Percentiles rank a stretch among this genome's conserved stretches.
Evolutionary conservation across 2,888 invertebrate species (phyloP).

Genomic region (Agonopterix subpropinquella): DNA sequence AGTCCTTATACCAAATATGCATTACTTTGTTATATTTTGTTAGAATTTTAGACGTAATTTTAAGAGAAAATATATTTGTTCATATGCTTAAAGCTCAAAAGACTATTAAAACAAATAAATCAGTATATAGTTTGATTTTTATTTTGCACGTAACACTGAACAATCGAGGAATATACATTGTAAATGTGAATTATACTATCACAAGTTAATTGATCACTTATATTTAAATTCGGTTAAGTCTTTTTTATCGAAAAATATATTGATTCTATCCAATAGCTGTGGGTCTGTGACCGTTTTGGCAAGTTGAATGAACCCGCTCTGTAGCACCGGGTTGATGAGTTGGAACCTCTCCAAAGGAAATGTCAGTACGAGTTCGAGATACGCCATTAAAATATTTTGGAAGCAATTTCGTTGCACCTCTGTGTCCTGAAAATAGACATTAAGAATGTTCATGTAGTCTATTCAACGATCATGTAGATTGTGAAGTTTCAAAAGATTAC

Average conservation of each 20-base stretch:
- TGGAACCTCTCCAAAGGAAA: constrained; percentile 78
- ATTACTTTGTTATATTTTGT: constrained; percentile 48
- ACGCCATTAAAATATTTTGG: constrained; percentile 89
- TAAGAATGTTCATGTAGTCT: no score
- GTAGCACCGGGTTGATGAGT: constrained; percentile 61
- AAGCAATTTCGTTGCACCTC: constrained; percentile 90
- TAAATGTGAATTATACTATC: constrained; percentile 34
- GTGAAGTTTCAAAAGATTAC: no score
- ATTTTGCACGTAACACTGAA: constrained; percentile 61
- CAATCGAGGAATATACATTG: constrained; percentile 23
- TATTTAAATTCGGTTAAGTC: constrained; percentile 59
- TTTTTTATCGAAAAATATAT: constrained; percentile 72
- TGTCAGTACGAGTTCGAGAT: constrained; percentile 84
- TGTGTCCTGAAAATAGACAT: constrained; percentile 77
- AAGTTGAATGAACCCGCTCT: constrained; percentile 58
- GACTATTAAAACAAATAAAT: constrained; percentile 40
- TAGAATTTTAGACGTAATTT: constrained; percentile 31
- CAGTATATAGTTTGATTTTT: constrained; percentile 47
- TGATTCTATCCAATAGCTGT: constrained; percentile 66
- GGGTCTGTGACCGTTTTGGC: constrained; percentile 66
- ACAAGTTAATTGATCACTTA: constrained; percentile 59
- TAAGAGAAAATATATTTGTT: constrained; percentile 23
- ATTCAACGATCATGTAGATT: no score
- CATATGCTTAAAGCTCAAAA: constrained; percentile 30
- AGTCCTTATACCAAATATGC: constrained; percentile 62